Base-by-base conservation (phyloP, 2,888 invertebrate genomes). In the Ptycholaimellus sp. region DNA sequence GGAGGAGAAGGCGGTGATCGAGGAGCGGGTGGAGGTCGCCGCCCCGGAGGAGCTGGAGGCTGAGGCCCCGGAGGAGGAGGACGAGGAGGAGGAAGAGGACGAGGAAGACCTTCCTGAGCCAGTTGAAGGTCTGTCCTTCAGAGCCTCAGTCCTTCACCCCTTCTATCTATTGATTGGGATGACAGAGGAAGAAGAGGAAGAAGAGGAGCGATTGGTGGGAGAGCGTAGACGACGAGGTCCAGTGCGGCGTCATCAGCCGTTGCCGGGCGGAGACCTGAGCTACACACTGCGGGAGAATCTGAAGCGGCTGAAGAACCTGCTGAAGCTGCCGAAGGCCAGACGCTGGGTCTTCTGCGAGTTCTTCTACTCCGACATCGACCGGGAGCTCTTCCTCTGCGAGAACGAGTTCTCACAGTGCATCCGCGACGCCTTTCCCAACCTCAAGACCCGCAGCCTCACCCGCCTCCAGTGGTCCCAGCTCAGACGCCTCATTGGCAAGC, bases 261-360 rank as follows among this genome's bases (percentile, higher is more conserved):
- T n/a, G n/a, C n/a, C n/a, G n/a, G n/a, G n/a, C n/a, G n/a, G n/a
- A n/a, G 25, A 23, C 25, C 25, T 23, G 7, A 23, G 25, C 13
- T 13, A 23, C 7, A 3, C 2, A 5, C 22, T 37, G 7, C 22
- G 22, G 27, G 36, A 42, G 3, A 46, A 48, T 29, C 40, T 50
- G 13, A 42, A 42, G 19, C 44, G 43, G 30, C 42, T 65, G 16
- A 51, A 61, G 36, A 96, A 96, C 64, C 68, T 96, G 22, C 66
- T 96, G 3, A 93, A 93, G 63, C 64, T 96, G 44, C 93, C 96
- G 1, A 93, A 93, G 65, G 93, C 93, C 3, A 87, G 93, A 59
- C 85, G 83, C 63, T 93, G 90, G 85, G 90, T 93, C 7, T 90
- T 85, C 60, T 93, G 83, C 62, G 96, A 99, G 61, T 96, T 87